Evolutionary conservation across 2,888 invertebrate species (phyloP), one percentile per base, ranked within the genome.

Genomic region (Synergus gifuensis): DNA sequence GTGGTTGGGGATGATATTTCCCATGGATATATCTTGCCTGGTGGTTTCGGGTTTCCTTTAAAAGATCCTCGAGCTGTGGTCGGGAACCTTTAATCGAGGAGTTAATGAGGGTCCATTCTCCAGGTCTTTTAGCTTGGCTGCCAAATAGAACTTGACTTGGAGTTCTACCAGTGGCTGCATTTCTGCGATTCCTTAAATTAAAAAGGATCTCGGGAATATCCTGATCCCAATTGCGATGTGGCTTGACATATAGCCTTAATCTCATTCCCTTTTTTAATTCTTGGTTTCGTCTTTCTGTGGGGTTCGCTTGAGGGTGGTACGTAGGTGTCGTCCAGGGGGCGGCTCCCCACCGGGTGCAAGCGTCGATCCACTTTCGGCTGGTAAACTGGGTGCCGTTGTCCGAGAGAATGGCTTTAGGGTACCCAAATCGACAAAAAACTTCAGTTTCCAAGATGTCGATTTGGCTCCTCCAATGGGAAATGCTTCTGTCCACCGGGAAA

Each of bases 401-500:
- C 0, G 80, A 28, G 7, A 83, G 76, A 1, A 84, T 12, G 8
- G 60, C 63, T n/a, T 76, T 22, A 2, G 81, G 80, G 54, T 79
- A 82, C 11, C 81, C 80, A 73, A 66, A 80, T 14, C 80, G 54
- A 8, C 73, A 40, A 22, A 78, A 80, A 8, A 81, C 60, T 14
- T 81, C 78, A 1, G 7, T 5, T 40, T 81, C 69, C 12, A 85
- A 63, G 3, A 76, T 49, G 2, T 42, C 40, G 5, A 83, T 58
- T 79, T 77, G 12, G 82, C 67, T 22, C 14, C 44, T 14, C 77
- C 60, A 1, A 82, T 16, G 4, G 86, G 78, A 67, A 83, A 85
- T 0, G 85, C 86, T 60, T 87, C 87, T 0, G 80, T 79, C 85
- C 87, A 88, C 16, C 82, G 78, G n/a, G 83, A 85, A 62, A 82